Evolutionary conservation across 2,113 vertebrate genomes (phyloP), one percentile per base, ranked within the genome.

Genomic region (Brachypodius melanocephalos): DNA sequence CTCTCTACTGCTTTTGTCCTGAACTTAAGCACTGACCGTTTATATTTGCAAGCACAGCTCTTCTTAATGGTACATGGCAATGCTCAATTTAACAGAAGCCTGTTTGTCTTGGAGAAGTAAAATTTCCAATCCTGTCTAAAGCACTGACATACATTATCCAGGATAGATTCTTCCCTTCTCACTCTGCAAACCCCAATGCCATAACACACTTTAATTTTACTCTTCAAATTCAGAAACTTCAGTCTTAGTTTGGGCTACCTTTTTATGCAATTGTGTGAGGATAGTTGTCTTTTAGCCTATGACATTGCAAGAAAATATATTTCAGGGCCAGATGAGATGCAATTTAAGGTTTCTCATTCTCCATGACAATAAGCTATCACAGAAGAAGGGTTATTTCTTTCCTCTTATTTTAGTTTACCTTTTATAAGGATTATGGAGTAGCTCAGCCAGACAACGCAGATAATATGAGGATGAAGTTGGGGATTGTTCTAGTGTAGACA

Each of bases 401-500:
- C 4, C 17, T 14, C 12, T 46, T 40, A 24, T 32, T 68, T 45
- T 29, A 26, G 43, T 87, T 97, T 97, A 99, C 99, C 98, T 98
- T 68, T 62, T 97, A 58, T 95, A 96, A 58, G 97, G 97, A 72
- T 95, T 96, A 17, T 26, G 3, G 36, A 99, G 97, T 40, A 97
- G 90, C 26, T 98, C 97, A 25, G 97, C 94, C 81, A 99, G 97
- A 43, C 95, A 95, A 69, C 62, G 95, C 38, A 99, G 97, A 83
- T 99, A 99, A 36, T 97, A 46, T 0, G 99, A 99, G 2, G 95
- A 80, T 74, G 98, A 72, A 57, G 28, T 12, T 17, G 92, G 31
- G 12, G 62, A 54, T 25, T 54, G 79, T 85, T 98, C 94, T 69
- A 99, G 94, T 25, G 97, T 84, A 43, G 87, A 46, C 29, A 96